Conservation (phyloP, 2,888 invertebrate genomes). For the Hermaeophaga mercurialis region DNA sequence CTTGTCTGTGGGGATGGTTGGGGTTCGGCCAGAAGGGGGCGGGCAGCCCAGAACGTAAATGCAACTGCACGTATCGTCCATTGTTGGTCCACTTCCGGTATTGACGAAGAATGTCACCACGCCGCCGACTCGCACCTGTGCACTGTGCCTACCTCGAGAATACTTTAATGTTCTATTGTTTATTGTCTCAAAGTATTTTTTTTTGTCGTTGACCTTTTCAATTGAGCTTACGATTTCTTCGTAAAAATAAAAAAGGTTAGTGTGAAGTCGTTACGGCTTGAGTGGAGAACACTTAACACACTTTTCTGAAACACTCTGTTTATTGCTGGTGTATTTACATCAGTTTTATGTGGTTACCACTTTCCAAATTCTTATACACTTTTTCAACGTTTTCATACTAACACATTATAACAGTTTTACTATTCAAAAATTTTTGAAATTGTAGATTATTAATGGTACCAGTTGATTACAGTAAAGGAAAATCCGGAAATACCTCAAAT, state of each 20-base stretch:
- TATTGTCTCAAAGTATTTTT: slow-evolving; percentile 34
- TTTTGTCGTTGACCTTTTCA: slow-evolving; percentile 27
- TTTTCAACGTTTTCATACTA: too few relatives aligned
- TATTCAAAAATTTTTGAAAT: too few relatives aligned
- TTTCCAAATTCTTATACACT: neutral
- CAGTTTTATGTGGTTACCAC: slow-evolving; percentile 6
- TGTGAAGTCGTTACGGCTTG: slow-evolving; percentile 12
- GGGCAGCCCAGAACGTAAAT: slow-evolving; percentile 48
- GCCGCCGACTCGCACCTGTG: slow-evolving; percentile 42
- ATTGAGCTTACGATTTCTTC: slow-evolving; percentile 27
- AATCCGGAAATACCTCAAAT: too few relatives aligned
- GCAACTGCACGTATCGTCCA: slow-evolving; percentile 54
- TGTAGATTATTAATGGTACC: too few relatives aligned
- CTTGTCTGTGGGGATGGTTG: slow-evolving; percentile 33
- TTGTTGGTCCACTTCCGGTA: slow-evolving; percentile 56
- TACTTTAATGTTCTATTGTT: slow-evolving; percentile 36
- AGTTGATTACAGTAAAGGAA: too few relatives aligned
- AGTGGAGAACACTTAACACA: slow-evolving; percentile 23
- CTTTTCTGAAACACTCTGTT: slow-evolving; percentile 19
- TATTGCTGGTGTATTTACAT: slow-evolving; percentile 5
- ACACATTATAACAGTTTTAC: too few relatives aligned
- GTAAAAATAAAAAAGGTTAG: slow-evolving; percentile 23
- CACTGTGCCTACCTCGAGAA: slow-evolving; percentile 30
- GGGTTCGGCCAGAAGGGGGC: slow-evolving; percentile 41
- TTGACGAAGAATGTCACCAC: slow-evolving; percentile 44